phyloP scores from a whole-genome alignment of 2,888 invertebrate genomes.

The Pherbina coryleti region DNA sequence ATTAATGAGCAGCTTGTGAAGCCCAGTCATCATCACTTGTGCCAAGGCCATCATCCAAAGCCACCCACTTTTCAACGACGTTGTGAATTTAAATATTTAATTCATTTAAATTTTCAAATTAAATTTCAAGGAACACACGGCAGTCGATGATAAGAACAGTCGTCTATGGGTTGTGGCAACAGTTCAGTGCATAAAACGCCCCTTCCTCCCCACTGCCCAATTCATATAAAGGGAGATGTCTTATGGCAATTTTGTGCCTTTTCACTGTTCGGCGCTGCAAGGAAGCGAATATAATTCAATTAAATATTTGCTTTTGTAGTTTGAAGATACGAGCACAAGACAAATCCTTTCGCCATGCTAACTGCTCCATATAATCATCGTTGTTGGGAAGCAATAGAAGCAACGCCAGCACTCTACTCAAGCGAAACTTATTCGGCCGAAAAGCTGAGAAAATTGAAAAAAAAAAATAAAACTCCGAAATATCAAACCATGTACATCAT shows the following conservation, averaged over 20 bases:
- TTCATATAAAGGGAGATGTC: background rate
- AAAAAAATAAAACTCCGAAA: constrained; percentile 8
- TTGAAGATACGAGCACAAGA: constrained; percentile 1
- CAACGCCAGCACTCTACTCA: background rate
- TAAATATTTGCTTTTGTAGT: constrained; percentile 39
- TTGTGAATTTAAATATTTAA: constrained; percentile 1
- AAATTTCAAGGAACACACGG: background rate
- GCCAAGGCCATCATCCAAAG: background rate
- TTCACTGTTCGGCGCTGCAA: background rate
- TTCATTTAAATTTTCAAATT: constrained; percentile 4
- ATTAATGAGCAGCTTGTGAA: constrained; percentile 22
- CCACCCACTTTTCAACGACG: background rate
- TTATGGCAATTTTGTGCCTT: constrained; percentile 1
- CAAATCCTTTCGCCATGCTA: background rate
- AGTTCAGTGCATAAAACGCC: background rate
- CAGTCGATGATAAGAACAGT: background rate
- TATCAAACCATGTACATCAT: background rate
- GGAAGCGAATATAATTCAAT: constrained; percentile 38
- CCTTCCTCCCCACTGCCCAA: too few relatives aligned
- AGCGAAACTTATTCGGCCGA: background rate
- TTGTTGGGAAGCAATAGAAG: background rate
- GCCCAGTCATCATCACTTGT: background rate
- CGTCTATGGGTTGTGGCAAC: background rate
- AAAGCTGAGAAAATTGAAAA: background rate
- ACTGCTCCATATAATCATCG: background rate